phyloP scores from a whole-genome alignment of 2,113 vertebrate species.

The Zosterops lateralis region DNA sequence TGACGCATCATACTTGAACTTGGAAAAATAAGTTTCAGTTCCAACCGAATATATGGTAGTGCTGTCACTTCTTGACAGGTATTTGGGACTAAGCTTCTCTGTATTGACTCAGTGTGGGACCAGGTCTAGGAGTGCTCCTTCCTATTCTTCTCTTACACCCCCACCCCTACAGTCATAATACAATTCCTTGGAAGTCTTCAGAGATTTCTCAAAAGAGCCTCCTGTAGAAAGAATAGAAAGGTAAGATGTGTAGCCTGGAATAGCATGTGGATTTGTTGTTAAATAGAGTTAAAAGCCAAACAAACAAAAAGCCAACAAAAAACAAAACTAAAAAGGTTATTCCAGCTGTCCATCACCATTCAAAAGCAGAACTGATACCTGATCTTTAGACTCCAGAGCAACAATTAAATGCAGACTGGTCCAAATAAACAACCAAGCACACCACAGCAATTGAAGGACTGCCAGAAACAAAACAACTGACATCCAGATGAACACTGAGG shows the following conservation, averaged over 20 bases:
- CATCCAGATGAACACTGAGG: neutral
- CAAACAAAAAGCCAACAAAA: neutral
- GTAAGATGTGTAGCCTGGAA: neutral
- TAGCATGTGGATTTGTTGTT: neutral
- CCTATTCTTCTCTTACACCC: neutral
- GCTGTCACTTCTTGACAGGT: neutral
- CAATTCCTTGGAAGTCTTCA: neutral
- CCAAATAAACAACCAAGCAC: neutral
- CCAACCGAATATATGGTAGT: neutral
- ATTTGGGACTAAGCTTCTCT: neutral
- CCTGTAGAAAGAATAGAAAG: neutral
- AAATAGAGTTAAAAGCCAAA: neutral
- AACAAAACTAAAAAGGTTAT: neutral
- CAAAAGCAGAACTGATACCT: neutral
- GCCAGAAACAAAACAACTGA: neutral
- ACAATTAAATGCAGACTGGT: neutral
- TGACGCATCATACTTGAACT: neutral
- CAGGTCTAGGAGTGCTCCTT: neutral
- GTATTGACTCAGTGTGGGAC: neutral
- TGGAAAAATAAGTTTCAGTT: neutral
- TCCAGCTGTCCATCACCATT: neutral
- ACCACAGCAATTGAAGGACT: neutral
- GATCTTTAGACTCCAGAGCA: neutral
- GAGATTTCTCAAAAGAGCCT: neutral
- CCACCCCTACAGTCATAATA: neutral